phyloP scores from a whole-genome alignment of 2,113 vertebrate genomes.

The Anoplopoma fimbria region DNA sequence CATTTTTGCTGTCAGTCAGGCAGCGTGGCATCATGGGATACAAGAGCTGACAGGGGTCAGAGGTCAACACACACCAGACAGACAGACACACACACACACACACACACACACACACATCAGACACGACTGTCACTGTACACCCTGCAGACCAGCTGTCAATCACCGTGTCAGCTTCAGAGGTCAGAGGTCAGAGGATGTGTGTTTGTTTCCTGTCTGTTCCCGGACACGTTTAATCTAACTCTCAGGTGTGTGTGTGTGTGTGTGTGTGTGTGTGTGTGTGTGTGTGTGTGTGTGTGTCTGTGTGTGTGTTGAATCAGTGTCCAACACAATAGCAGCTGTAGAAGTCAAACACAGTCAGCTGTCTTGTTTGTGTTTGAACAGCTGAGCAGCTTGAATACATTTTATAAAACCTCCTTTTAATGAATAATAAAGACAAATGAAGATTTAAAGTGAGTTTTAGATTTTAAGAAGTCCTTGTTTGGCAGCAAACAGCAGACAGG shows the following conservation, averaged over 20 bases:
- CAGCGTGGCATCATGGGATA: slow-evolving; percentile 27
- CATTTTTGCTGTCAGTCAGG: neutral
- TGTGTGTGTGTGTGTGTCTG: slow-evolving; percentile 8
- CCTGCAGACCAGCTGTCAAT: slow-evolving; percentile 32
- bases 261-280: slow-evolving; percentile 4
- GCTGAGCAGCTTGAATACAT: no score
- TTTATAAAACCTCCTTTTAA: no score
- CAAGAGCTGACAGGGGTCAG: slow-evolving; percentile 27
- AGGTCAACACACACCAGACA: slow-evolving; percentile 16
- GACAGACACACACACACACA: slow-evolving; percentile 5
- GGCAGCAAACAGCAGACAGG: no score
- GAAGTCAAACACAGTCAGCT: slow-evolving; percentile 23
- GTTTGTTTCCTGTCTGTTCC: slow-evolving; percentile 16
- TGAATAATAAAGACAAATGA: no score
- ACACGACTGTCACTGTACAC: slow-evolving; percentile 1
- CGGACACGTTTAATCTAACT: neutral
- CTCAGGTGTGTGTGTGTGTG: neutral
- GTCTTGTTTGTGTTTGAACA: neutral
- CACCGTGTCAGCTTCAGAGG: slow-evolving; percentile 3
- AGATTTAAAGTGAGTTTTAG: no score
- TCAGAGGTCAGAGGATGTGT: slow-evolving; percentile 1
- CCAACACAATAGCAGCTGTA: neutral
- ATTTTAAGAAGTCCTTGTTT: no score
- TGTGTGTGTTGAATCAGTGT: no score
- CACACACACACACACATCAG: neutral